Percentiles rank a stretch among this genome's conserved stretches.
Conservation (phyloP, 2,113 vertebrate genomes). For the Zapus hudsonius region DNA sequence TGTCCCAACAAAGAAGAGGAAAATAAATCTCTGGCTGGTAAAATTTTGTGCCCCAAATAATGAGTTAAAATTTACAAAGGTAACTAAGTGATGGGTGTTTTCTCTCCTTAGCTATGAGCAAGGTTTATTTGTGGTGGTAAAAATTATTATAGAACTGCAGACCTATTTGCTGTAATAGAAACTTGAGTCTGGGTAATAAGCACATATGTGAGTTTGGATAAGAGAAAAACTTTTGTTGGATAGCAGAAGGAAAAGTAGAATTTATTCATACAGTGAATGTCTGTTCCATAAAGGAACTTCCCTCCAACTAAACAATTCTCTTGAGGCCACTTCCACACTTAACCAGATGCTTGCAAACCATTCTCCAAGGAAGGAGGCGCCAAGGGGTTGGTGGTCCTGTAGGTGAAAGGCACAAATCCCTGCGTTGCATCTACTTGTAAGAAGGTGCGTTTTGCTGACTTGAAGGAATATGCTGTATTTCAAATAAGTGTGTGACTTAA, state of each 20-base stretch:
- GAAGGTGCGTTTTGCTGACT: conserved; percentile 79
- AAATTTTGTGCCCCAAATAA: conserved; percentile 25
- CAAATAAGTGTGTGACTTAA: conserved; percentile 81
- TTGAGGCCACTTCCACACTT: conserved; percentile 7
- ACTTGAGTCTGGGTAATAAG: conserved; percentile 62
- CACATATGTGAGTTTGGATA: conserved; percentile 52
- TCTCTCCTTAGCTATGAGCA: conserved; percentile 49
- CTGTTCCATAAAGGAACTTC: conserved; percentile 46
- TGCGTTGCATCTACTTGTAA: conserved; percentile 64
- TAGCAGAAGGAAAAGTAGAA: conserved; percentile 65
- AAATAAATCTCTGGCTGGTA: conserved; percentile 53
- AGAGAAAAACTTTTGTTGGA: conserved; percentile 69
- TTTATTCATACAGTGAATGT: conserved; percentile 49
- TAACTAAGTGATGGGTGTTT: conserved; percentile 40
- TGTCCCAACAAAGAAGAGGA: conserved; percentile 60
- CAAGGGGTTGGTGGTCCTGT: conserved; percentile 66
- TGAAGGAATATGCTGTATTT: conserved; percentile 84
- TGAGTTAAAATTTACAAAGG: conserved; percentile 11
- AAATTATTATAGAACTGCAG: conserved; percentile 15
- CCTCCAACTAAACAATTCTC: conserved; percentile 30
- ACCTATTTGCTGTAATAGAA: conserved; percentile 59
- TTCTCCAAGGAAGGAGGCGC: conserved; percentile 61
- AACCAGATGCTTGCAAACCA: conserved; percentile 43
- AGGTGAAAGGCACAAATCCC: conserved; percentile 67
- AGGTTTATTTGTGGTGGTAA: conserved; percentile 46